A percentile compares a stretch with the other conserved stretches of the same genome.
Evolutionary conservation across 2,797 vertebrate species (phyloP).

Genomic region (Pitangus sulphuratus): DNA sequence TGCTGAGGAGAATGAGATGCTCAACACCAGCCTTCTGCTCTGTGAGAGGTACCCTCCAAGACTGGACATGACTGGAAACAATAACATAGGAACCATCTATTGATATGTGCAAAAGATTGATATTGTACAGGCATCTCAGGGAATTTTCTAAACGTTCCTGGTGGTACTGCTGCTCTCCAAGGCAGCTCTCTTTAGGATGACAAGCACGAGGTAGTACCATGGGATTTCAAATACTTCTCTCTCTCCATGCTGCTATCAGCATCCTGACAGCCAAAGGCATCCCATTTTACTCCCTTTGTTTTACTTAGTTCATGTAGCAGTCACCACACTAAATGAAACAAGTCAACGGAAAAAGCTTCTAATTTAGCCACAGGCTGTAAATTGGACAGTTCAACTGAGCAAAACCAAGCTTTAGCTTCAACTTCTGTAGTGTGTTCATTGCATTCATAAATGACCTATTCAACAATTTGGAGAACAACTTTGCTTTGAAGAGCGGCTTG

Average conservation of each 20-base stretch:
- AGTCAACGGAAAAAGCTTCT: background rate
- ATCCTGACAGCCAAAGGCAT: background rate
- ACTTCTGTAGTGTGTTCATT: background rate
- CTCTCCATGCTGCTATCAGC: background rate
- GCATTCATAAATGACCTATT: background rate
- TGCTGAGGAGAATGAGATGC: background rate
- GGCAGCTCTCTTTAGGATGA: background rate
- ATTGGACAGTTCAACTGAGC: background rate
- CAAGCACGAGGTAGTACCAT: background rate
- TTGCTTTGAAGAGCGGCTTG: background rate
- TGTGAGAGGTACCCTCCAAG: background rate
- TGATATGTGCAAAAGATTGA: background rate
- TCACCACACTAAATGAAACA: background rate
- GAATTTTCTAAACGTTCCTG: background rate
- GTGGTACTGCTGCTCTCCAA: background rate
- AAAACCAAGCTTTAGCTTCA: background rate
- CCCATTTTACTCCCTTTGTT: constrained; percentile 1
- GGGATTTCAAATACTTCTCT: constrained; percentile 11
- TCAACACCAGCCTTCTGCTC: background rate
- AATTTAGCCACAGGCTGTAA: background rate
- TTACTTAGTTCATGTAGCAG: background rate
- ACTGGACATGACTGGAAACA: background rate
- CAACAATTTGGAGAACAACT: background rate
- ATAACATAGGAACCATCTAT: background rate
- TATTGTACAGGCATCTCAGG: background rate